Evolutionary conservation across 64 coral and sea anemone genomes (phyloP).

Genomic region (Astreopora myriophthalma): DNA sequence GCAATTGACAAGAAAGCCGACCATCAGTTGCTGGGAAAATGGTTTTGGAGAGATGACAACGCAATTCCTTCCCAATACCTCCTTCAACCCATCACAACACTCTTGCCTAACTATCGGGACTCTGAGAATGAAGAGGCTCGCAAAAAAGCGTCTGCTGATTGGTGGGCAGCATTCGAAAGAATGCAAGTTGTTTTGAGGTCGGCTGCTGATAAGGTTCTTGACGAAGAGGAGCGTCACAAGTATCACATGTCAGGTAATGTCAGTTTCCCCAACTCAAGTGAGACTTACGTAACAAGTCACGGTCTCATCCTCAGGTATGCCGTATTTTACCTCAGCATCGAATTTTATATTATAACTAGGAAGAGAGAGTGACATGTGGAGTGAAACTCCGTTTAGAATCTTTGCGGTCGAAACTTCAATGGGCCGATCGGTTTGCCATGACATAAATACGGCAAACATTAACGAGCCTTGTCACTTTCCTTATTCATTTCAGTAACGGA

Average conservation of each 20-base stretch:
- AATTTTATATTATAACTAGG: too few species aligned
- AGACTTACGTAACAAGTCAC: too few species aligned
- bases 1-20: conserved; percentile 71
- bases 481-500: conserved; percentile 76
- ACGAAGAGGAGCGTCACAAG: conserved; percentile 62
- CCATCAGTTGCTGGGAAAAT: conserved; percentile 32
- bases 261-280: too few species aligned
- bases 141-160: conserved; percentile 86
- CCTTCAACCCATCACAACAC: conserved; percentile 83
- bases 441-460: neutral
- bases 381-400: too few species aligned
- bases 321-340: too few species aligned
- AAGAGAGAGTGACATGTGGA: too few species aligned
- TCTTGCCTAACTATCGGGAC: conserved; percentile 91
- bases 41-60: conserved; percentile 89
- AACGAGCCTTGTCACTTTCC: neutral
- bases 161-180: conserved; percentile 94
- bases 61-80: conserved; percentile 80
- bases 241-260: conserved; percentile 95
- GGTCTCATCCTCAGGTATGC: too few species aligned
- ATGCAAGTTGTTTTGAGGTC: conserved; percentile 85
- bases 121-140: conserved; percentile 70
- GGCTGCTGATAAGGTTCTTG: conserved; percentile 70
- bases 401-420: too few species aligned
- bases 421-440: neutral